Evolutionary conservation across 2,113 vertebrate genomes (phyloP), one percentile per base, ranked within the genome.

Genomic region (Leucopsar rothschildi): DNA sequence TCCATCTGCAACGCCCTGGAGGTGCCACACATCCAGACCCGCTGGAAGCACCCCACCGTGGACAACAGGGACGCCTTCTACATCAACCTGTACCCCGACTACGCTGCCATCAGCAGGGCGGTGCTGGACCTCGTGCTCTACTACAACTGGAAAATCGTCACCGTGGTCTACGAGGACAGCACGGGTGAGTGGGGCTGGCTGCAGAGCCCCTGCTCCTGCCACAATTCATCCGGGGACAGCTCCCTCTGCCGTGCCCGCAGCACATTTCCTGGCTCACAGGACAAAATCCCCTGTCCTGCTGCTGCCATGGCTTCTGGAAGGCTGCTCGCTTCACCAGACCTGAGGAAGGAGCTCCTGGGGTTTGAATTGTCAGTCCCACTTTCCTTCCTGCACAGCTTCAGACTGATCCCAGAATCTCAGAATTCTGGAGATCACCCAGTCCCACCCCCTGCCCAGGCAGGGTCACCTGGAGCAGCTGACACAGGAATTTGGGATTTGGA

Each of bases 1-100:
- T 99, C 99, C 21, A 99, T 99, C 78, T 99, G 99, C 95, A 99
- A 99, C 10, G 99, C 99, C 31, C 98, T 99, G 29, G 99, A 99
- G 98, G 99, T 99, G 93, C 99, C 99, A 10, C 99, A 99, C 96
- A 98, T 99, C 93, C 99, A 99, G 98, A 99, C 99, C 1, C 99
- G 98, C 64, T 99, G 99, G 99, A 99, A 99, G 97, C 99, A 99
- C 95, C 99, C 99, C 2, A 98, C 98, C 1, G 98, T 99, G 97
- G 99, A 99, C 97, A 99, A 99, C 97, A 99, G 98, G 94, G 99
- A 99, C 71, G 98, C 98, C 23, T 99, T 99, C 98, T 99, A 98
- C 97, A 99, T 99, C 95, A 99, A 99, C 97, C 99, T 99, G 37
- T 99, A 99, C 65, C 99, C 99, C 2, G 99, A 99, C 92, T 99